Evolutionary conservation across 1,140 invertebrate species (phyloP).

Genomic region (Zaprionus inermis): DNA sequence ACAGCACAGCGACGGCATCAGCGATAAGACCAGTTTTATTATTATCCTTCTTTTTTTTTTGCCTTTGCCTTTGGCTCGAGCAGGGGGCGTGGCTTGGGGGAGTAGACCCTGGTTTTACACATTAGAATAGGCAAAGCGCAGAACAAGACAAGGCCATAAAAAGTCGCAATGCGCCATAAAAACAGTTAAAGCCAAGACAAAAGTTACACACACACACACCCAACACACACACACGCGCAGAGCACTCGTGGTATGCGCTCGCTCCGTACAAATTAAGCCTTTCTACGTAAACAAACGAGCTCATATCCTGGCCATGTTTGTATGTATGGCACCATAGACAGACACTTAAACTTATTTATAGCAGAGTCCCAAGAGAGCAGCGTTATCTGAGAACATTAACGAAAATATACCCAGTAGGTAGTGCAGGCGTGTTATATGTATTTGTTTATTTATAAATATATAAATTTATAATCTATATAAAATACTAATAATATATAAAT

Average conservation of each 20-base stretch:
- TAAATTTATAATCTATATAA: too few relatives aligned
- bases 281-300: constrained; percentile 79
- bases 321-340: constrained; percentile 11
- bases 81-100: constrained; percentile 34
- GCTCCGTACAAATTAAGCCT: constrained; percentile 76
- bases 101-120: constrained; percentile 43
- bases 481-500: too few relatives aligned
- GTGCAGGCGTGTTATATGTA: too few relatives aligned
- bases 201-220: constrained; percentile 57
- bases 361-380: constrained; percentile 16
- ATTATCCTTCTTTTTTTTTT: constrained; percentile 76
- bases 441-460: too few relatives aligned
- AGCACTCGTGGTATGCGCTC: constrained; percentile 16
- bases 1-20: constrained; percentile 71
- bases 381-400: constrained; percentile 4
- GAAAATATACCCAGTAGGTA: background rate
- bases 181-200: constrained; percentile 82
- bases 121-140: constrained; percentile 75
- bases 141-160: constrained; percentile 79
- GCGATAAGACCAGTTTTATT: constrained; percentile 79
- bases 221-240: constrained; percentile 23
- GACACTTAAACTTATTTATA: constrained; percentile 49
- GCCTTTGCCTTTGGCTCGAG: constrained; percentile 9
- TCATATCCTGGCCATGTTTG: constrained; percentile 57
- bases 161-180: constrained; percentile 82